These are phyloP conservation scores for Halictus rubicundus DNA, from an alignment of 1,140 invertebrate genomes.

Conservation along the genomic window DNA sequence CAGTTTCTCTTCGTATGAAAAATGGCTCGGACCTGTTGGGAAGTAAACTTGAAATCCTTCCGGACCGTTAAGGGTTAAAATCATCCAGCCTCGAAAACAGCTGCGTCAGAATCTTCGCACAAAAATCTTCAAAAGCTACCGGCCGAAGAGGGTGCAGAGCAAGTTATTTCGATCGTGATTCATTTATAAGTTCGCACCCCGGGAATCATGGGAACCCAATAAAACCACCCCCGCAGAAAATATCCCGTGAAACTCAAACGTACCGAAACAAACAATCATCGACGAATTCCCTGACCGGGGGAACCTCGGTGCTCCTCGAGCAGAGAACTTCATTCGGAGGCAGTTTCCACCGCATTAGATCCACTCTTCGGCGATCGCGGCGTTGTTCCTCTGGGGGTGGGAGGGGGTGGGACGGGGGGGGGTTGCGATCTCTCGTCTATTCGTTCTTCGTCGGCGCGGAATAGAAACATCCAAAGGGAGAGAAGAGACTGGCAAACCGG, in stretches of 20 bases:
- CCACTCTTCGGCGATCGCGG: constrained; percentile 1
- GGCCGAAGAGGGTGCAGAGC: too few species aligned
- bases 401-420: too few species aligned
- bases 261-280: not conserved
- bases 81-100: too few species aligned
- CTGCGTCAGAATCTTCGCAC: too few species aligned
- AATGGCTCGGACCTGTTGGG: too few species aligned
- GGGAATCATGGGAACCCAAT: not conserved
- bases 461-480: constrained; percentile 45
- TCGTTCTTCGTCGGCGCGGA: not conserved
- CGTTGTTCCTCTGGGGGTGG: constrained; percentile 22
- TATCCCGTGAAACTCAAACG: not conserved
- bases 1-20: too few species aligned
- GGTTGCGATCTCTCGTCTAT: not conserved
- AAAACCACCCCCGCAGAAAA: not conserved
- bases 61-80: too few species aligned
- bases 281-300: not conserved
- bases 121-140: too few species aligned
- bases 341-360: constrained; percentile 5
- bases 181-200: not conserved
- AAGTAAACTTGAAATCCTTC: too few species aligned
- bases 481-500: constrained; percentile 46
- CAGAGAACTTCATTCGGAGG: not conserved
- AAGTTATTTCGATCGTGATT: too few species aligned
- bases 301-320: too few species aligned